Base-by-base conservation (phyloP, 2,113 vertebrate genomes). In the Myocastor coypus region DNA sequence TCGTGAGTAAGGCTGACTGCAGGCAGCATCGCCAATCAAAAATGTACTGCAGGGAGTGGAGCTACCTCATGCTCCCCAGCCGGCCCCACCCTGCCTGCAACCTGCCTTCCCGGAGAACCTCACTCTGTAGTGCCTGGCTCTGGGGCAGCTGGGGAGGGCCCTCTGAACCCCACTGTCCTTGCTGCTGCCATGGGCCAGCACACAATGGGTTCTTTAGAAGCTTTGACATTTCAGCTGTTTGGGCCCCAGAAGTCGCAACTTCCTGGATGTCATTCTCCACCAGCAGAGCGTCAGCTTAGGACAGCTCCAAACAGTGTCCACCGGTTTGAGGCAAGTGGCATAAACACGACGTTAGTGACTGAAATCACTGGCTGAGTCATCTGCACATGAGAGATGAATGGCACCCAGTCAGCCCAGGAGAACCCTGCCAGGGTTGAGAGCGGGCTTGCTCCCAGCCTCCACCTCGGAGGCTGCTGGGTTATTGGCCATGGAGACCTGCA, bases 351-450 rank as follows among this genome's bases (percentile, higher is more conserved):
- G 92, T 95, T 75, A 83, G 34, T 86, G 93, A 59, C 85, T 97
- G 97, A 97, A 87, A n/a, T 97, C 97, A 97, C 12, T n/a, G 89
- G 42, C 93, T 95, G 94, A 97, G 89, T 97, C 97, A 97, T 85
- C 81, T 32, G 86, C 92, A 92, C 94, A 16, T 30, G 83, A 88
- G 4, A 17, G 75, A 80, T 34, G 63, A 78, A 90, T 92, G 75
- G 64, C 34, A 22, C 28, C 46, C 81, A 80, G 92, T 81, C 30
- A 37, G 87, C 19, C 0, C 66, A 1, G 5, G 89, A n/a, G 71
- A 24, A 50, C 26, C 37, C 86, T 17, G 28, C 55, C 66, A 0
- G 1, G 7, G 30, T 28, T 9, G 16, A 69, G n/a, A 13, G 61
- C 61, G 13, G 64, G 46, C 61, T 34, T 42, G 50, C 17, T 50